These are phyloP conservation scores for Takifugu bimaculatus DNA, from an alignment of 2,113 vertebrate genomes.

Conservation along the genomic window DNA sequence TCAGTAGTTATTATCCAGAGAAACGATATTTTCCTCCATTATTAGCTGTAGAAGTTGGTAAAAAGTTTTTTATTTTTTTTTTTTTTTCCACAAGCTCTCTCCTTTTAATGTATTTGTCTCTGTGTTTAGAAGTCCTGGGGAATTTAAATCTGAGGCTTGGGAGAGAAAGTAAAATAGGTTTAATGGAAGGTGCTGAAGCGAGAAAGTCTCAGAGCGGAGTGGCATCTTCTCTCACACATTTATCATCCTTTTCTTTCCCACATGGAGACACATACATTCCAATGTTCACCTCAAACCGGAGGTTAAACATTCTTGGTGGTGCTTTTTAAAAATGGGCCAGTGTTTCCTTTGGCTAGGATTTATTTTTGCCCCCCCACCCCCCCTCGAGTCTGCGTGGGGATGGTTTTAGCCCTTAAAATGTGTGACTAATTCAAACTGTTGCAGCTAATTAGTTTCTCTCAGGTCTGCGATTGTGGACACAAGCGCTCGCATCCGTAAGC, in stretches of 20 bases:
- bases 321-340: too few species aligned
- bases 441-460: neutral
- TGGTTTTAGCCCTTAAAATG: too few species aligned
- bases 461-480: constrained; percentile 1
- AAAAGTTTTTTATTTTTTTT: too few species aligned
- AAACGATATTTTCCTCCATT: too few species aligned
- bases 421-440: constrained; percentile 7
- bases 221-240: constrained; percentile 29
- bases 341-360: too few species aligned
- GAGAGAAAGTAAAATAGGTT: constrained; percentile 27
- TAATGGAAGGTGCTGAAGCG: constrained; percentile 28
- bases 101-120: constrained; percentile 10
- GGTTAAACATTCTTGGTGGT: neutral
- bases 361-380: too few species aligned
- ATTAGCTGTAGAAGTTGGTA: too few species aligned
- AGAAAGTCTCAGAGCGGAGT: constrained; percentile 24
- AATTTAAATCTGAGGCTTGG: constrained; percentile 33
- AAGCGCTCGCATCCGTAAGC: neutral
- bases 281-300: constrained; percentile 19
- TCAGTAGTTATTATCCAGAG: too few species aligned
- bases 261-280: constrained; percentile 19
- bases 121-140: constrained; percentile 10
- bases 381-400: too few species aligned
- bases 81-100: neutral
- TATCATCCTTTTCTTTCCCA: constrained; percentile 15